Evolutionary conservation across 2,888 invertebrate genomes (phyloP).

Genomic region (Drosophila atroscutellata): DNA sequence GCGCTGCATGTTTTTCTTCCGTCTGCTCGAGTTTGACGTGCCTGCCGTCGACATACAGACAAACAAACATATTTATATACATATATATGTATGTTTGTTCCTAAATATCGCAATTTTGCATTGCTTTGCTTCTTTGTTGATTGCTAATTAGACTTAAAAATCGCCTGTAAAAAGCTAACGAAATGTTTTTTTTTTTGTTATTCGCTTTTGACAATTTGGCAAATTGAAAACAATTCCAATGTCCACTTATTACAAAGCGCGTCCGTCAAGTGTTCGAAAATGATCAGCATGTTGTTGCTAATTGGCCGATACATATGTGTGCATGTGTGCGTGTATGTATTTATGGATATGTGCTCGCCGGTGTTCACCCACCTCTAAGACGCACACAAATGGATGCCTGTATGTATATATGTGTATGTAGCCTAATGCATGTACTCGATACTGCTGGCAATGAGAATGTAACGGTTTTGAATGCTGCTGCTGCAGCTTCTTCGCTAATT

Average conservation of each 20-base stretch:
- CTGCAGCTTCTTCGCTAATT: conserved; percentile 52
- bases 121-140: conserved; percentile 38
- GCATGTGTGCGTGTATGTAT: conserved; percentile 8
- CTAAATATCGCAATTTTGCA: conserved; percentile 1
- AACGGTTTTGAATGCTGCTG: conserved; percentile 47
- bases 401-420: neutral
- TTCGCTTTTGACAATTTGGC: conserved; percentile 53
- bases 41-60: conserved; percentile 22
- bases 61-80: conserved; percentile 5
- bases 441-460: conserved; percentile 54
- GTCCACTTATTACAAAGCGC: conserved; percentile 71
- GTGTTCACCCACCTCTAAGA: conserved; percentile 32
- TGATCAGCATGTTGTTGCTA: conserved; percentile 72
- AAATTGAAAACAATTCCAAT: conserved; percentile 65
- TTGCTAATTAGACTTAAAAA: conserved; percentile 55
- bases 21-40: conserved; percentile 55
- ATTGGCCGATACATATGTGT: conserved; percentile 58
- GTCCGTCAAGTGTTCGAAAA: conserved; percentile 64
- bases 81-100: conserved; percentile 1
- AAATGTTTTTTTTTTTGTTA: conserved; percentile 19
- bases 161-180: conserved; percentile 33
- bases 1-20: conserved; percentile 58
- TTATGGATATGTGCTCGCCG: conserved; percentile 35
- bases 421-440: conserved; percentile 18
- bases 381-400: conserved; percentile 5